Conservation (phyloP, 1,140 invertebrate species). For the Orchestia grillus region DNA sequence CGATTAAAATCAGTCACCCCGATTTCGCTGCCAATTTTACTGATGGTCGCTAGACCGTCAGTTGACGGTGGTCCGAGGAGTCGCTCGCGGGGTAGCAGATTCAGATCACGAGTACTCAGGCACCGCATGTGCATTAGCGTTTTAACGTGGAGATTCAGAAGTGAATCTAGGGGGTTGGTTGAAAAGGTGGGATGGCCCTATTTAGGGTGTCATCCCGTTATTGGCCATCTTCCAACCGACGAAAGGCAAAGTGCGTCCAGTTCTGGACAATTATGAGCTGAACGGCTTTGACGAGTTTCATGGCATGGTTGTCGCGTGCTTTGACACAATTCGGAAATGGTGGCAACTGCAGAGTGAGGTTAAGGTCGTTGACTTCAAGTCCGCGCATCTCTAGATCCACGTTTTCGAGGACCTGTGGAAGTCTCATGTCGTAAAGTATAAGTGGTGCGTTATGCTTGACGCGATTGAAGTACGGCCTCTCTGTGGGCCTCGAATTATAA, state of each 20-base stretch:
- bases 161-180: not conserved
- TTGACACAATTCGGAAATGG: not conserved
- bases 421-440: not conserved
- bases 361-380: conserved; percentile 10
- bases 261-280: too few relatives aligned
- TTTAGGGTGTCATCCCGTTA: too few relatives aligned
- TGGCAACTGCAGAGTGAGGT: not conserved
- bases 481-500: conserved; percentile 25
- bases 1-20: not conserved
- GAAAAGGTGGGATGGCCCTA: not conserved
- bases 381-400: not conserved
- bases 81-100: not conserved
- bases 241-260: too few relatives aligned
- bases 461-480: not conserved
- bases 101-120: not conserved
- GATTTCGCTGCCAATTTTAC: not conserved
- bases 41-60: too few relatives aligned
- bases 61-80: not conserved
- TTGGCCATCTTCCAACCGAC: too few relatives aligned
- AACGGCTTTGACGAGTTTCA: not conserved
- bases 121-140: not conserved
- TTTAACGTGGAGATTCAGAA: not conserved
- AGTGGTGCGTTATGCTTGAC: not conserved
- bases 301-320: not conserved
- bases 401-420: conserved; percentile 1